These are phyloP conservation scores for Congeria kusceri DNA, from an alignment of 2,888 invertebrate genomes.

Conservation along the genomic window DNA sequence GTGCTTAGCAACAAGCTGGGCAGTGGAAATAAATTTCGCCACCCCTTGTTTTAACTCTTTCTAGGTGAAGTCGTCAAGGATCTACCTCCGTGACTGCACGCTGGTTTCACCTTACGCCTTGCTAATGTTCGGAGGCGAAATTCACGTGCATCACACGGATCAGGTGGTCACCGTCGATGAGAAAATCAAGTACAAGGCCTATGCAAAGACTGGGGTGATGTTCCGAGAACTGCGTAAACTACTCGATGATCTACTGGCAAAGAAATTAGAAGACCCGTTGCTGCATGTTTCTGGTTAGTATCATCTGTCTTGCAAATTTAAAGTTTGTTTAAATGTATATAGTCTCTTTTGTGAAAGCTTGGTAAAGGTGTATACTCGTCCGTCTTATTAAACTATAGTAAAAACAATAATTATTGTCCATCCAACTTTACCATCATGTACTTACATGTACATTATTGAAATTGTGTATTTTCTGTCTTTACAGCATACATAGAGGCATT, in stretches of 20 bases:
- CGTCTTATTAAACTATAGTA: too few species aligned
- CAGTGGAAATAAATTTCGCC: too few species aligned
- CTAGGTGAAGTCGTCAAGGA: conserved; percentile 82
- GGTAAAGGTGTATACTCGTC: too few species aligned
- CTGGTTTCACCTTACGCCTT: conserved; percentile 93
- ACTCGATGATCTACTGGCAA: conserved; percentile 77
- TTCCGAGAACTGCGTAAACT: conserved; percentile 82
- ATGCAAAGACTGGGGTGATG: conserved; percentile 83
- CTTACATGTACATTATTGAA: too few species aligned
- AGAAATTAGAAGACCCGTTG: conserved; percentile 78
- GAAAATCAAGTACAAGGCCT: conserved; percentile 85
- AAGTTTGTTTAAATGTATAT: too few species aligned
- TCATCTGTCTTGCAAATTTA: background rate
- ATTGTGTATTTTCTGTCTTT: too few species aligned
- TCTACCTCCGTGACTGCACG: conserved; percentile 93
- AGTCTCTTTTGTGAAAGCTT: too few species aligned
- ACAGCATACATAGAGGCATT: too few species aligned
- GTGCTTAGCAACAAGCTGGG: too few species aligned
- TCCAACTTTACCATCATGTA: too few species aligned
- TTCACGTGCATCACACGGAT: conserved; percentile 83
- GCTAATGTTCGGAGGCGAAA: conserved; percentile 93
- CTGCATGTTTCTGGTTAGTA: conserved; percentile 74
- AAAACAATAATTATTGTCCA: too few species aligned
- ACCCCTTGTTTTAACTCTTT: conserved; percentile 21
- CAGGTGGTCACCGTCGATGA: conserved; percentile 86